Evolutionary conservation across 2,113 vertebrate genomes (phyloP).

Genomic region (Thryonomys swinderianus): DNA sequence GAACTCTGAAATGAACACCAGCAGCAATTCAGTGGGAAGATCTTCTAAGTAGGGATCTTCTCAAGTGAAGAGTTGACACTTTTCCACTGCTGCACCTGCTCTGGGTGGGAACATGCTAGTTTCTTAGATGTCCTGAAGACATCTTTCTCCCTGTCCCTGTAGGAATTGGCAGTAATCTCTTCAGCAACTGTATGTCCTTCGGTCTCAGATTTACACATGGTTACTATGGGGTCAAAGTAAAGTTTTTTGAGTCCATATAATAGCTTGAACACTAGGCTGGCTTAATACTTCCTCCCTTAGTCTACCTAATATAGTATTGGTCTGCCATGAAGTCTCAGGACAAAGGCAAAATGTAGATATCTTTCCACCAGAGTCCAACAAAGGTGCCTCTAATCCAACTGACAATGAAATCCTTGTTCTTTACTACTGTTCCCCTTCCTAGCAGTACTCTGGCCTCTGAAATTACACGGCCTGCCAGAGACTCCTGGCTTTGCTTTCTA

Average conservation of each 20-base stretch:
- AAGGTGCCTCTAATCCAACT: not conserved
- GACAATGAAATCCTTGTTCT: not conserved
- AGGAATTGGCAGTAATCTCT: not conserved
- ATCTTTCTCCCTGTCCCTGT: not conserved
- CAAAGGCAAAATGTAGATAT: not conserved
- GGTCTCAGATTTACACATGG: not conserved
- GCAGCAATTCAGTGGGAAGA: not conserved
- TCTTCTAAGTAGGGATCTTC: not conserved
- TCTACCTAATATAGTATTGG: not conserved
- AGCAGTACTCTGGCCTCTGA: not conserved
- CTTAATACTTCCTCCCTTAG: not conserved
- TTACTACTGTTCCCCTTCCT: not conserved
- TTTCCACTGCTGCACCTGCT: not conserved
- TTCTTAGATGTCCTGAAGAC: not conserved
- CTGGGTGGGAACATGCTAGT: not conserved
- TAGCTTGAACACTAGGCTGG: not conserved
- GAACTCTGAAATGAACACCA: not conserved
- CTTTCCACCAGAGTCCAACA: not conserved
- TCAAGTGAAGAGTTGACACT: not conserved
- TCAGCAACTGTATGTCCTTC: not conserved
- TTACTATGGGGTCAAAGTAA: not conserved
- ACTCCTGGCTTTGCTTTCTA: not conserved
- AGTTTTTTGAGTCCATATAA: not conserved
- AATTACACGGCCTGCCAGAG: not conserved
- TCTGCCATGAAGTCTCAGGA: not conserved